These are phyloP conservation scores for Serranus cabrilla DNA, from an alignment of 2,797 vertebrate genomes.

Conservation along the genomic window DNA sequence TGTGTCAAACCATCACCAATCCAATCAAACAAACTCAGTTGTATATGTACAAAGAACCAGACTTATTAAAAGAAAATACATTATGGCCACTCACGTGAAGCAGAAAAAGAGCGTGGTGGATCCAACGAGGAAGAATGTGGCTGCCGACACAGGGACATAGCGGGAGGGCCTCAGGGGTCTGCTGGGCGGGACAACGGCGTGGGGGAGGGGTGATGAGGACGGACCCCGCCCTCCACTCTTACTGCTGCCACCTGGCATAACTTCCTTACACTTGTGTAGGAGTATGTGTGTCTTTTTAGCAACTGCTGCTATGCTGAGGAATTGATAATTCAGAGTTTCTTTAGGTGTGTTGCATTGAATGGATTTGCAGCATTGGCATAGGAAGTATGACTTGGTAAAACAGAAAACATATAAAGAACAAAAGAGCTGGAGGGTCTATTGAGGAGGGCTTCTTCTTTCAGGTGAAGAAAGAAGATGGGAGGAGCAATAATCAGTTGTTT, in stretches of 20 bases:
- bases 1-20: background rate
- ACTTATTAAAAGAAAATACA: background rate
- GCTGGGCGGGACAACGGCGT: conserved; percentile 71
- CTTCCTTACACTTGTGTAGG: conserved; percentile 49
- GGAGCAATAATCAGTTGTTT: conserved; percentile 12
- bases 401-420: background rate
- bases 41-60: background rate
- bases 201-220: conserved; percentile 83
- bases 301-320: conserved; percentile 27
- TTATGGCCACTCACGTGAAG: conserved; percentile 93
- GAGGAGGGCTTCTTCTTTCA: conserved; percentile 11
- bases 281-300: conserved; percentile 18
- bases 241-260: conserved; percentile 84
- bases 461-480: background rate
- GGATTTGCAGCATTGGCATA: background rate
- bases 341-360: background rate
- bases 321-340: conserved; percentile 34
- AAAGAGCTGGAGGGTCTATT: background rate
- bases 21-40: background rate
- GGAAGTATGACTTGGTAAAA: background rate
- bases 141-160: conserved; percentile 95
- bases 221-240: conserved; percentile 85
- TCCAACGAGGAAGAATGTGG: conserved; percentile 97
- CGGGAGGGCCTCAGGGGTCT: conserved; percentile 95
- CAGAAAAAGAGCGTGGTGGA: conserved; percentile 98